A percentile compares a stretch with the other conserved stretches of the same genome.
phyloP scores from a whole-genome alignment of 2,888 invertebrate species.

The Argyra leucocephala region DNA sequence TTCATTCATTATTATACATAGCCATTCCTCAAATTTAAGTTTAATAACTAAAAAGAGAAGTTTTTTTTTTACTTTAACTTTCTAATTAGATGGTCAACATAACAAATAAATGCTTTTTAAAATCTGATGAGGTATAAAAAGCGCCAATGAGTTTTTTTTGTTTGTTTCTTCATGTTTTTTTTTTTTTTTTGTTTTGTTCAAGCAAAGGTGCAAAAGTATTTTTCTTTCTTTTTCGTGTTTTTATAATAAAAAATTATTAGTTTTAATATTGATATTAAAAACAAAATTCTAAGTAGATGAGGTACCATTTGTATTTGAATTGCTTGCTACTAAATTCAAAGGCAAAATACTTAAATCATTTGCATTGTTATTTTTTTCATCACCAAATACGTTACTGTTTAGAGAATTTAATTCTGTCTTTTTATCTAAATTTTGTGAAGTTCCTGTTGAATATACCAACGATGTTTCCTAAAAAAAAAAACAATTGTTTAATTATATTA shows the following conservation, averaged over 20 bases:
- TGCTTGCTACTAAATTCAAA: conserved; percentile 30
- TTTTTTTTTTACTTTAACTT: not conserved
- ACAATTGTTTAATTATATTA: not conserved
- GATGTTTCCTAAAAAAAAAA: conserved; percentile 23
- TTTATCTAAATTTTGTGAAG: conserved; percentile 27
- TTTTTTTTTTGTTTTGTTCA: not conserved
- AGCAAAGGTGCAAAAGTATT: not conserved
- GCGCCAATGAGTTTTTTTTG: not conserved
- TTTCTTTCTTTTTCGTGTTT: not conserved
- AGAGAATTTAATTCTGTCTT: conserved; percentile 19
- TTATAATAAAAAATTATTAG: not conserved
- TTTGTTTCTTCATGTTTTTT: not conserved
- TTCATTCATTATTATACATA: too few species aligned
- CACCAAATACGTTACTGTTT: conserved; percentile 23
- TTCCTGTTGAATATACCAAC: conserved; percentile 27
- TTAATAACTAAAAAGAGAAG: not conserved
- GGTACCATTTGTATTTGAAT: conserved; percentile 20
- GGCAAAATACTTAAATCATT: conserved; percentile 29
- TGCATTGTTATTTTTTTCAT: conserved; percentile 25
- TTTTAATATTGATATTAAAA: not conserved
- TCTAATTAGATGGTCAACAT: not conserved
- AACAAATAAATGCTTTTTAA: not conserved
- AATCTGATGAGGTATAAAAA: not conserved
- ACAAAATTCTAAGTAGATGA: not conserved
- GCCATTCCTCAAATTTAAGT: not conserved